phyloP scores from a whole-genome alignment of 2,888 invertebrate species.

The Autographa pulchrina region DNA sequence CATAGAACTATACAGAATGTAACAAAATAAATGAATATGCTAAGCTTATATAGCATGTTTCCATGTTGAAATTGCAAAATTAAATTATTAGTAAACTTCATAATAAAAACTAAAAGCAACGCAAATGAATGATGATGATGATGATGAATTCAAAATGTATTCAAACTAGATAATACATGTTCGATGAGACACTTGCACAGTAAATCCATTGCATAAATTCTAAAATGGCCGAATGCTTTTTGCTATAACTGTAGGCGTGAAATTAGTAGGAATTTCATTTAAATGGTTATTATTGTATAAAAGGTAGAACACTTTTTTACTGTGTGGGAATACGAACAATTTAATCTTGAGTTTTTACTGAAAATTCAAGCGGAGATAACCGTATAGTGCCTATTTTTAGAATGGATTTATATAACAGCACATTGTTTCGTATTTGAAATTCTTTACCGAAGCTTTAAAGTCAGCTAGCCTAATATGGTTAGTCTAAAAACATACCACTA shows the following conservation, averaged over 20 bases:
- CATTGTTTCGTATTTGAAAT: not conserved
- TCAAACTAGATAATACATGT: no score
- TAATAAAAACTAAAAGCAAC: no score
- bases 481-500: no score
- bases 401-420: not conserved
- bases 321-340: constrained; percentile 19
- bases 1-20: not conserved
- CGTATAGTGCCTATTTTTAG: constrained; percentile 3
- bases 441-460: no score
- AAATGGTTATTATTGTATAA: constrained; percentile 28
- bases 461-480: no score
- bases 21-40: no score
- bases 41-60: no score
- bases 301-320: constrained; percentile 1
- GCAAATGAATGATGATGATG: no score
- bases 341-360: constrained; percentile 10
- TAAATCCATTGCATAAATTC: not conserved
- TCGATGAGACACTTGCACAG: no score
- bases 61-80: no score
- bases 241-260: constrained; percentile 38
- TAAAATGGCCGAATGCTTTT: constrained; percentile 38
- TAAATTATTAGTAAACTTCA: no score
- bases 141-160: no score
- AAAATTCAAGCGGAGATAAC: constrained; percentile 10
- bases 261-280: constrained; percentile 54